Evolutionary conservation across 2,797 vertebrate species (phyloP), one percentile per base, ranked within the genome.

Genomic region (Hydrocynus forskahlii): DNA sequence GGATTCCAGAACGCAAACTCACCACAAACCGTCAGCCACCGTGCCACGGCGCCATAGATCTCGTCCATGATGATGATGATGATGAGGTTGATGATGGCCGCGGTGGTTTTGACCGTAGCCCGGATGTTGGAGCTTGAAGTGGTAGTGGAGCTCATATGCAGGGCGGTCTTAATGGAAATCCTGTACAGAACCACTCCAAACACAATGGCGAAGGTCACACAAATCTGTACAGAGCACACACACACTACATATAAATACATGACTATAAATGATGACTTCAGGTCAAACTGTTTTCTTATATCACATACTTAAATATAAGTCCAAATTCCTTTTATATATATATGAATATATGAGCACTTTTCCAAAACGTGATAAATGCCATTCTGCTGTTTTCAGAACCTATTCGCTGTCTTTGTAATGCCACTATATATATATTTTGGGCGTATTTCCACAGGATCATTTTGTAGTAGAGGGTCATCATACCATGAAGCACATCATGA

Each of bases 31-130:
- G 96, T 99, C 43, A 99, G 95, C 97, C 97, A 97, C 69, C 96
- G 89, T 7, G 98, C 98, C 0, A 99, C 92, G 83, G 88, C 89
- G 16, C 91, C 97, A 0, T 99, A 99, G 21, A 99, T 92, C 86
- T 99, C 98, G 21, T 99, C 98, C 87, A 99, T 90, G 79, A 99
- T 95, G 89, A 99, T 97, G 91, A 99, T 99, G 85, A 97, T 91
- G 25, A 99, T 96, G 85, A 99, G 91, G 89, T 99, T 98, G 91
- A 99, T 97, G 87, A 99, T 94, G 83, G 98, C 98, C 0, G 96
- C 97, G 0, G 98, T 99, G 84, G 96, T 96, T 0, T 97, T 98
- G 89, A 99, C 97, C 0, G 96, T 98, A 83, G 97, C 96, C n/a
- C 97, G 90, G 66, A 98, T 93, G 23, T 97, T 97, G 3, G 96